These are phyloP conservation scores for Hylomyscus alleni DNA, from an alignment of 2,797 vertebrate species.

Conservation along the genomic window DNA sequence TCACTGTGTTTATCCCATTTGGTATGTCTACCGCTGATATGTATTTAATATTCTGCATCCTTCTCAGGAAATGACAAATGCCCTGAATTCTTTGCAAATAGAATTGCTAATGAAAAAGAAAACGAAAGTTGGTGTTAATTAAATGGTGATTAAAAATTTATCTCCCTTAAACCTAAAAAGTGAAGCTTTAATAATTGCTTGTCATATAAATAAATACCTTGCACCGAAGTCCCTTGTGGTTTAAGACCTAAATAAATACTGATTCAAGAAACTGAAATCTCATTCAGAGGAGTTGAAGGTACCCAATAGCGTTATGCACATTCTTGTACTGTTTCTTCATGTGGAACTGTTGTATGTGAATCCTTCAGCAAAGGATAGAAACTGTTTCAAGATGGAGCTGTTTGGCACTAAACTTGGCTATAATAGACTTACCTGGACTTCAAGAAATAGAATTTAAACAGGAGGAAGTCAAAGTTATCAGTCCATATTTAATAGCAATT, in stretches of 20 bases:
- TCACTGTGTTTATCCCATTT: constrained; percentile 72
- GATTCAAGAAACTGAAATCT: constrained; percentile 65
- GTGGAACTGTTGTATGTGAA: neutral
- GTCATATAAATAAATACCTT: constrained; percentile 78
- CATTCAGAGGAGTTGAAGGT: constrained; percentile 57
- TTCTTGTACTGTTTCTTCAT: constrained; percentile 8
- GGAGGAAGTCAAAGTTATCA: neutral
- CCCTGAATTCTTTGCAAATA: constrained; percentile 79
- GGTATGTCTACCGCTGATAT: constrained; percentile 71
- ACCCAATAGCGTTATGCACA: neutral
- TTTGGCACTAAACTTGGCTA: neutral
- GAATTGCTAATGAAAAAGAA: constrained; percentile 81
- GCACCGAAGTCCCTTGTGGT: constrained; percentile 59
- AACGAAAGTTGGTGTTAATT: constrained; percentile 81
- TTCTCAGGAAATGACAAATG: constrained; percentile 86
- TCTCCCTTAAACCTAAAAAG: constrained; percentile 81
- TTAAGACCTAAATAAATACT: constrained; percentile 77
- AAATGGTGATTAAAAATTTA: constrained; percentile 84
- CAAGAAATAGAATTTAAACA: neutral
- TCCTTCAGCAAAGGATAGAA: neutral
- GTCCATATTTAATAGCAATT: neutral
- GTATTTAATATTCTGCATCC: constrained; percentile 79
- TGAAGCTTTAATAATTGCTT: constrained; percentile 76
- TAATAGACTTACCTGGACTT: neutral
- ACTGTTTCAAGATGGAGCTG: neutral